Evolutionary conservation across 2,888 invertebrate species (phyloP).

Genomic region (Eristalinus aeneus): DNA sequence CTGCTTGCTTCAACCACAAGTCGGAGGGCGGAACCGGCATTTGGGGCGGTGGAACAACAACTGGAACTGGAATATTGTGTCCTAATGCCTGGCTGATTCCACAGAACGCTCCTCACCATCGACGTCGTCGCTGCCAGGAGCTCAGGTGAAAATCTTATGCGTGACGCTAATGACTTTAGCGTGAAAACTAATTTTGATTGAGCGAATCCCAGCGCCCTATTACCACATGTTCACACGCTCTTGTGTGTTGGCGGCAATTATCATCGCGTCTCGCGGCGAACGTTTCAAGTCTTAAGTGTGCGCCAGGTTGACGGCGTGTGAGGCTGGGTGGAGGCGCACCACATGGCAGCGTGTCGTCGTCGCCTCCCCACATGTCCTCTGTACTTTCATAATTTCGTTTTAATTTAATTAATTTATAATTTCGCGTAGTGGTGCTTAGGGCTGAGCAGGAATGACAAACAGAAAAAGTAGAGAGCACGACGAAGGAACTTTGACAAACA

Average conservation of each 20-base stretch:
- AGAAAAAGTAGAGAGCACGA: background rate
- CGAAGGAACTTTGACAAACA: background rate
- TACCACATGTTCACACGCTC: slow-evolving; percentile 39
- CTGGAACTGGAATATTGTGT: slow-evolving; percentile 19
- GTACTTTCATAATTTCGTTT: slow-evolving; percentile 16
- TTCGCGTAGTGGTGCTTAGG: background rate
- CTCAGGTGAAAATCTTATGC: slow-evolving; percentile 54
- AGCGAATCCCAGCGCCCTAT: slow-evolving; percentile 38
- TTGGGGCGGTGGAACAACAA: slow-evolving; percentile 1
- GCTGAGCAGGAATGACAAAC: background rate
- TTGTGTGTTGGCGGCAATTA: slow-evolving; percentile 22
- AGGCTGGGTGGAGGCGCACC: background rate
- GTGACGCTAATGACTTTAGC: slow-evolving; percentile 50
- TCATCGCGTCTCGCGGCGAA: background rate
- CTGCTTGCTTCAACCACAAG: background rate
- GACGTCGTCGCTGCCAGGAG: background rate
- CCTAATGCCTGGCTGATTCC: slow-evolving; percentile 14
- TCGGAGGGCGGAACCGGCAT: background rate
- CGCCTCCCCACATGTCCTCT: background rate
- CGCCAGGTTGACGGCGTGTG: no score
- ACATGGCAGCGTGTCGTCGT: slow-evolving; percentile 3
- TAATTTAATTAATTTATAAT: slow-evolving; percentile 35
- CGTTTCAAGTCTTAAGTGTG: background rate
- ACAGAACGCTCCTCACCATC: background rate
- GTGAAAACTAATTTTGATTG: slow-evolving; percentile 54